Base-by-base conservation (phyloP, 2,113 vertebrate species). In the Gambusia holbrooki region DNA sequence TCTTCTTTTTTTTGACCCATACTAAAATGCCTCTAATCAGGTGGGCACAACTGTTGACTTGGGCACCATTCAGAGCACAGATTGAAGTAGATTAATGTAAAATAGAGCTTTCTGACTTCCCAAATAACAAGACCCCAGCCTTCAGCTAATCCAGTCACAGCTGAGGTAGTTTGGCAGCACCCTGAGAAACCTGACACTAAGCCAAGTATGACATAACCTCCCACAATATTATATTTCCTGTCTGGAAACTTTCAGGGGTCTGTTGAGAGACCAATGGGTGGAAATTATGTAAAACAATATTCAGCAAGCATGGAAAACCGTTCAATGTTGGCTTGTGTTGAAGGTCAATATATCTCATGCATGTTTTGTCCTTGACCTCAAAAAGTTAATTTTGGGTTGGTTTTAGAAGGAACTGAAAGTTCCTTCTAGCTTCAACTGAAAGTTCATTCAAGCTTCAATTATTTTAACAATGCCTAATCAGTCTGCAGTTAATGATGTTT, bases 51-150 rank as follows among this genome's bases (percentile, higher is more conserved):
- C 19, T 65, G 62, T 60, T 54, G 37, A 54, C 66, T 62, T 22
- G 66, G 66, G 33, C 42, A 77, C 82, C 85, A 85, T 80, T 80
- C 73, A 60, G 61, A 64, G 22, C 51, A 45, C 42, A 77, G 83
- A 84, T 71, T 73, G 76, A 89, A 84, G 42, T 10, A 32, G 14
- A 25, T n/a, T 66, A 76, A 69, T 71, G 19, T 2, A 40, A 71
- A 82, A 67, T 51, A 68, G 13, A 78, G 51, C 67, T 42, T 45
- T 66, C 33, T 72, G 66, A 69, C 82, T 80, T 76, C 40, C 22
- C 2, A 35, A 32, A 27, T 37, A 68, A 63, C 42, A 25, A 62
- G 19, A 76, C n/a, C 28, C 71, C 27, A 87, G 62, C 62, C 40
- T 63, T 22, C 48, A 69, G 63, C 68, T 62, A 73, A 73, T 48